Conservation (phyloP, 2,113 vertebrate genomes). For the Vimba vimba region DNA sequence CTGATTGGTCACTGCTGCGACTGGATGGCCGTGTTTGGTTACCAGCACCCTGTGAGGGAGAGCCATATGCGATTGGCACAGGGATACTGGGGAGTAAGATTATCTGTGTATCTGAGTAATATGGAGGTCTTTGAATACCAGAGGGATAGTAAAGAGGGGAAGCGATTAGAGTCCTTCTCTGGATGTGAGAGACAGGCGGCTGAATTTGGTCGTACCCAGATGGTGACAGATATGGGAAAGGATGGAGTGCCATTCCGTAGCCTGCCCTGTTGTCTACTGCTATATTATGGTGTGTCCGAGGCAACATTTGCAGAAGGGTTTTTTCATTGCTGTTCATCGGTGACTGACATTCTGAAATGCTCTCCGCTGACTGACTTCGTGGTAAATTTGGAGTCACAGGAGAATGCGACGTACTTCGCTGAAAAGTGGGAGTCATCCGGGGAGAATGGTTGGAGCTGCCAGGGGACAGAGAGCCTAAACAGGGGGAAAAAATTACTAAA, state of each 20-base stretch:
- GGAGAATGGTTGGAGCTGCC: constrained; percentile 68
- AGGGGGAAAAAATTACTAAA: not conserved
- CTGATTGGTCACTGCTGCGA: constrained; percentile 59
- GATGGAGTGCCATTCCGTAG: constrained; percentile 22
- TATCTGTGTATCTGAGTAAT: constrained; percentile 25
- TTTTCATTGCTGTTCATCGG: constrained; percentile 39
- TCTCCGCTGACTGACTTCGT: constrained; percentile 55
- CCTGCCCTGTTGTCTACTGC: constrained; percentile 31
- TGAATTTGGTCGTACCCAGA: constrained; percentile 17
- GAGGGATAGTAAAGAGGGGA: constrained; percentile 32
- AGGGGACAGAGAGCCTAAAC: constrained; percentile 72
- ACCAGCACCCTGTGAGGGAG: not conserved
- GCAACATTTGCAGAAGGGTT: constrained; percentile 30
- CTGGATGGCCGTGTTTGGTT: constrained; percentile 59
- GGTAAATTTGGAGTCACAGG: constrained; percentile 61
- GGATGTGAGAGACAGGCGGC: not conserved
- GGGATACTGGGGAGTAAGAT: constrained; percentile 31
- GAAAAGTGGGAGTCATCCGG: constrained; percentile 54
- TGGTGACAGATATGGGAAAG: not conserved
- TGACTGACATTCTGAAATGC: constrained; percentile 52
- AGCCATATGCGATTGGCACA: constrained; percentile 18
- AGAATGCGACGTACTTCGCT: constrained; percentile 60
- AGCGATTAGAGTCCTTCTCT: constrained; percentile 28
- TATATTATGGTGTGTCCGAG: constrained; percentile 28
- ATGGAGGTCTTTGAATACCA: constrained; percentile 34